phyloP scores from a whole-genome alignment of 1,140 invertebrate genomes.

The Zaprionus camerounensis region DNA sequence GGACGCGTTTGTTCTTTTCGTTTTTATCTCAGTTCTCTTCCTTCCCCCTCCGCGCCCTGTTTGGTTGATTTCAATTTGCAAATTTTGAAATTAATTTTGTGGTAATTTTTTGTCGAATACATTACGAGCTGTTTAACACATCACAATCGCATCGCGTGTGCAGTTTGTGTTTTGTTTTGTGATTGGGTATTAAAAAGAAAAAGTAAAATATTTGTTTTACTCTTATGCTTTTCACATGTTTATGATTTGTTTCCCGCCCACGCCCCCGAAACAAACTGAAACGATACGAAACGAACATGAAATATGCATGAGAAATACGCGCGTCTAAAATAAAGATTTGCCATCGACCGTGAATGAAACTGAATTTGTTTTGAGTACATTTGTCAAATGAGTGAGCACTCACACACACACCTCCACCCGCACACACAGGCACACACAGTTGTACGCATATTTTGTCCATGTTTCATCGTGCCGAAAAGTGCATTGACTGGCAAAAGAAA shows the following conservation, averaged over 20 bases:
- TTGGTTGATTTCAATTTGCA: constrained; percentile 38
- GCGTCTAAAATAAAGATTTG: constrained; percentile 32
- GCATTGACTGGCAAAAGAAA: constrained; percentile 58
- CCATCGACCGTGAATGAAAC: constrained; percentile 63
- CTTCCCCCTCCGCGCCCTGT: not conserved
- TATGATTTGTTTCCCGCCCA: constrained; percentile 56
- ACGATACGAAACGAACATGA: not conserved
- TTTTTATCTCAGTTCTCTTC: constrained; percentile 57
- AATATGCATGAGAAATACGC: not conserved
- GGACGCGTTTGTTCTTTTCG: constrained; percentile 60
- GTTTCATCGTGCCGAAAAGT: constrained; percentile 38
- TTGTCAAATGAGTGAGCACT: constrained; percentile 29
- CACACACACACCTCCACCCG: not conserved
- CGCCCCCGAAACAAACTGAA: constrained; percentile 9
- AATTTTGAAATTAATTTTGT: constrained; percentile 50
- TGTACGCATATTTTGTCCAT: not conserved
- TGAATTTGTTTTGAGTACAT: constrained; percentile 40
- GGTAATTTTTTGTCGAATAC: constrained; percentile 9
- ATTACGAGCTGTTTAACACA: constrained; percentile 67
- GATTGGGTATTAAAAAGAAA: constrained; percentile 14
- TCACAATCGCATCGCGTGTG: constrained; percentile 21
- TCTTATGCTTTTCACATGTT: constrained; percentile 64
- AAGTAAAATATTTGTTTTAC: constrained; percentile 33
- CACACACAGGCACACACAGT: not conserved
- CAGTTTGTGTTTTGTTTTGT: constrained; percentile 25